phyloP scores from a whole-genome alignment of 2,888 invertebrate species.

The Agrilus biguttatus region DNA sequence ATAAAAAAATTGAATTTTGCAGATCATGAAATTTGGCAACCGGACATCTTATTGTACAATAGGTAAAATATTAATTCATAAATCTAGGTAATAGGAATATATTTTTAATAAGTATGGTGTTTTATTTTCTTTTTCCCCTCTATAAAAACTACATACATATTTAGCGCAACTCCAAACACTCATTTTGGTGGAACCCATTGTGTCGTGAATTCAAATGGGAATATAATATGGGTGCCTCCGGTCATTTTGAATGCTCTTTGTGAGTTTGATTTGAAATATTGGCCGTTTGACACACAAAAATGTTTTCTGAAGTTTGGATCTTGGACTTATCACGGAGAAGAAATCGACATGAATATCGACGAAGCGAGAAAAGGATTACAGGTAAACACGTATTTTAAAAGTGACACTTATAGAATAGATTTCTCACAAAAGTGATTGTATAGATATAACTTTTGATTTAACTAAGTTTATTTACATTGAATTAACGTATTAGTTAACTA shows the following conservation, averaged over 20 bases:
- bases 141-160: constrained; percentile 8
- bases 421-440: no score
- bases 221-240: constrained; percentile 51
- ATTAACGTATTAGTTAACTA: no score
- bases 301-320: constrained; percentile 58
- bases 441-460: no score
- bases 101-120: no score
- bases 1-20: constrained; percentile 44
- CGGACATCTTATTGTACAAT: constrained; percentile 59
- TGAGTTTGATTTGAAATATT: constrained; percentile 48
- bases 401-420: background rate
- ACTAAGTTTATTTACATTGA: no score
- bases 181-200: constrained; percentile 44
- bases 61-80: constrained; percentile 26
- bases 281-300: constrained; percentile 63
- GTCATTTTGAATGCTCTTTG: constrained; percentile 51
- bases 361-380: constrained; percentile 4
- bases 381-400: background rate
- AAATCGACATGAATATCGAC: constrained; percentile 33
- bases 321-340: constrained; percentile 49
- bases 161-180: constrained; percentile 43
- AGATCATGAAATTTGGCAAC: constrained; percentile 65
- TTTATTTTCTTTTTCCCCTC: background rate
- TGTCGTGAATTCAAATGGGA: constrained; percentile 35
- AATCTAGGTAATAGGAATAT: background rate